Evolutionary conservation across 2,888 invertebrate genomes (phyloP).

Genomic region (Neoascia interrupta): DNA sequence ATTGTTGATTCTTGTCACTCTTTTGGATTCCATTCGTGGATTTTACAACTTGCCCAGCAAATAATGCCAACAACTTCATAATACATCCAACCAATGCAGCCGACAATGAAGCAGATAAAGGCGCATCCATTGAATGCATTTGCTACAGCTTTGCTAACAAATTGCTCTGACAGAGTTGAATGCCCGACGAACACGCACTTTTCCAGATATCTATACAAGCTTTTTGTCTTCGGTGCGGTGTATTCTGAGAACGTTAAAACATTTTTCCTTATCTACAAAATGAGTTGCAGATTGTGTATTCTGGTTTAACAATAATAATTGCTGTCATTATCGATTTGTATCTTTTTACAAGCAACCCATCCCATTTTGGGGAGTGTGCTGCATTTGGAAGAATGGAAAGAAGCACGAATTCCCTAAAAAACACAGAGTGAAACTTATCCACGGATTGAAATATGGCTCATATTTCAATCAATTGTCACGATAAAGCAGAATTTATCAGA

Average conservation of each 20-base stretch:
- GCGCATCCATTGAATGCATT: slow-evolving; percentile 28
- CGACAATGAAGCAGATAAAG: slow-evolving; percentile 19
- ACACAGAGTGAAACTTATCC: no score
- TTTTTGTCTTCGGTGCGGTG: not conserved
- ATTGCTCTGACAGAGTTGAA: slow-evolving; percentile 46
- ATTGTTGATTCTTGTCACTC: slow-evolving; percentile 45
- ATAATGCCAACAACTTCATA: slow-evolving; percentile 37
- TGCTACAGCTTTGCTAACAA: slow-evolving; percentile 30
- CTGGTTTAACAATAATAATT: slow-evolving; percentile 15
- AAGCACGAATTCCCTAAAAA: no score
- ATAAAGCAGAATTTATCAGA: slow-evolving; percentile 45
- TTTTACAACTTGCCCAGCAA: slow-evolving; percentile 31
- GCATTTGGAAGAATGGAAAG: not conserved
- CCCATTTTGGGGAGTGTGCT: slow-evolving; percentile 34
- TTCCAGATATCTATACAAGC: not conserved
- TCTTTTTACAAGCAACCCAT: slow-evolving; percentile 24
- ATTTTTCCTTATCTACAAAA: not conserved
- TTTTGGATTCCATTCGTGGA: slow-evolving; percentile 40
- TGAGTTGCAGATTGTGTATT: not conserved
- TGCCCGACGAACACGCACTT: slow-evolving; percentile 43
- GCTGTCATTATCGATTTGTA: slow-evolving; percentile 5
- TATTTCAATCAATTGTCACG: slow-evolving; percentile 63
- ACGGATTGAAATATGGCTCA: slow-evolving; percentile 34
- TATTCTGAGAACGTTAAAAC: slow-evolving; percentile 1
- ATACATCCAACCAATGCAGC: slow-evolving; percentile 28